Base-by-base conservation (phyloP, 1,140 invertebrate genomes). In the Tenebrio molitor region DNA sequence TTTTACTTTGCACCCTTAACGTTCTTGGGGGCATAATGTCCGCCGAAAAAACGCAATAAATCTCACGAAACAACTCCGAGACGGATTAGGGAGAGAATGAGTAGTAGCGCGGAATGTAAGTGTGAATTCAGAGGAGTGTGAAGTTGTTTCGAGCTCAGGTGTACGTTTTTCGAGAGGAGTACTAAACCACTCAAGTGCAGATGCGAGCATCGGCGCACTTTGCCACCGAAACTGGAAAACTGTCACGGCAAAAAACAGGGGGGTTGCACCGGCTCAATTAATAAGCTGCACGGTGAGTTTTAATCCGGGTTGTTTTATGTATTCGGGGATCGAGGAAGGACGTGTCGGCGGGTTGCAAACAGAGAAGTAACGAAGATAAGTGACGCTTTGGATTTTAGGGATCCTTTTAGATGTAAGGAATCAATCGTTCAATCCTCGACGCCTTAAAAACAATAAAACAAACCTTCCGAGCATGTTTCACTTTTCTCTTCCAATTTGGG, bases 81-180 rank as follows among this genome's bases (percentile, higher is more conserved):
- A 66, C 64, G 64, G 64, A 66, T 66, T 66, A 66, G 10, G 17
- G 53, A 62, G 64, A 66, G 64, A 29, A 44, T 42, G 15, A 42
- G 64, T 66, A 44, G 64, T 19, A 39, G 16, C 15, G 33, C 19
- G 33, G 21, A 12, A 69, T 69, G 66, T 69, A 44, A 69, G 66
- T 53, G 42, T 34, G 42, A 46, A 46, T 39, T 50, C 41, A 25
- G 29, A 46, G 42, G 29, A 69, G 66, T 69, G 66, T 69, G 42
- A 69, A 69, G 66, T 69, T 69, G 66, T 69, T 34, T 12, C 25
- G 66, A 69, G 42, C 66, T 69, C 66, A 69, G 66, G 66, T 69
- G 66, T 53, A 12, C 66, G 15, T 50, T 46, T 53, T 53, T 53
- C 66, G 39, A 50, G 42, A 21, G 41, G 16, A 19, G 23, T 69